Conservation (phyloP, 2,797 vertebrate genomes). For the Oreortyx pictus region DNA sequence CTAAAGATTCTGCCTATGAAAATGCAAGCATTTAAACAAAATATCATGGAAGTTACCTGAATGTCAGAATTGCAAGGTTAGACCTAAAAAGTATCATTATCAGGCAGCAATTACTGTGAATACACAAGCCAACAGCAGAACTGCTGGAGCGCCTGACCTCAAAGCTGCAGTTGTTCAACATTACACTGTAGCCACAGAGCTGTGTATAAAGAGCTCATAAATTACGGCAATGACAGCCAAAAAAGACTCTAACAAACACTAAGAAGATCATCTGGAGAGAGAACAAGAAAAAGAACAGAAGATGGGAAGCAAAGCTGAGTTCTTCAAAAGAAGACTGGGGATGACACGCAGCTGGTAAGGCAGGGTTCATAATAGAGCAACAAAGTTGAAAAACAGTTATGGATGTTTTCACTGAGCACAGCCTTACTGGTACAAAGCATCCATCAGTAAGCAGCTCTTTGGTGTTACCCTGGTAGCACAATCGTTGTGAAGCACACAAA, state of each 20-base stretch:
- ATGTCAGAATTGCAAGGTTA: not conserved
- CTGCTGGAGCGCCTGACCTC: not conserved
- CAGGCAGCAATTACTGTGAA: not conserved
- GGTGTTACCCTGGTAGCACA: rapidly evolving
- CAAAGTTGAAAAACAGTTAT: not conserved
- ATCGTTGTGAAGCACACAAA: not conserved
- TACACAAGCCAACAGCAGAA: not conserved
- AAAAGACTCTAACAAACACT: not conserved
- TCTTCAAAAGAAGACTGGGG: not conserved
- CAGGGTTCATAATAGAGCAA: not conserved
- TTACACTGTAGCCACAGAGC: not conserved
- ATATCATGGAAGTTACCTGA: not conserved
- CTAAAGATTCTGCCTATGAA: not conserved
- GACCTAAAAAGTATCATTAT: not conserved
- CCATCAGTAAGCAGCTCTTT: not conserved
- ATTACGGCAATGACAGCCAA: not conserved
- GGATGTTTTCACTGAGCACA: not conserved
- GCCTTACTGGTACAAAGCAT: not conserved
- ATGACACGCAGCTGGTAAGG: not conserved
- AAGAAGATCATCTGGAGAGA: not conserved
- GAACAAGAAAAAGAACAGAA: not conserved
- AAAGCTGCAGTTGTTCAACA: not conserved
- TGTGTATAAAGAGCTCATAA: not conserved
- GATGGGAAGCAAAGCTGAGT: not conserved
- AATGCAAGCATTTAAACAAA: not conserved